Conservation (phyloP, 2,113 vertebrate species). For the Burhinus bistriatus region DNA sequence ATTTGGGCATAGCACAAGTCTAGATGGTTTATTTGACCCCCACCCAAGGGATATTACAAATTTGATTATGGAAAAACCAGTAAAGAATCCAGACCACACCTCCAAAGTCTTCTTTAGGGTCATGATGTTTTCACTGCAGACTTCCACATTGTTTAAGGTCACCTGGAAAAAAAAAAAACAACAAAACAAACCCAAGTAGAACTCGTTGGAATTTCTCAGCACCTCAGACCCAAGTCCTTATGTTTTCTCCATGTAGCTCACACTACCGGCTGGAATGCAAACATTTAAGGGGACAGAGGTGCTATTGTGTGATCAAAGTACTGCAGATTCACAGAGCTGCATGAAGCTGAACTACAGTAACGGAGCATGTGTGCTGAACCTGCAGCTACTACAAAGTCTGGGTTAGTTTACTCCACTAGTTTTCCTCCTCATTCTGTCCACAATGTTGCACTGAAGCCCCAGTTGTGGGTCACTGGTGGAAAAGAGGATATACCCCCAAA, state of each 20-base stretch:
- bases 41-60: neutral
- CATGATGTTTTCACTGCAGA: slow-evolving; percentile 95
- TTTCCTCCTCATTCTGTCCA: neutral
- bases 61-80: neutral
- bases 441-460: neutral
- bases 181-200: neutral
- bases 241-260: fast-evolving
- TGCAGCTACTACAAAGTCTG: neutral
- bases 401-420: neutral
- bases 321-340: neutral
- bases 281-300: neutral
- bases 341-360: neutral
- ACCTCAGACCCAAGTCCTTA: neutral
- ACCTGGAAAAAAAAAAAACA: slow-evolving; percentile 73
- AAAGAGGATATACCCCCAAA: neutral
- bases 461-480: neutral
- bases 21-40: neutral
- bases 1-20: neutral
- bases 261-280: neutral
- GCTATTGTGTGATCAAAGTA: neutral
- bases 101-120: slow-evolving; percentile 96
- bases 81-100: slow-evolving; percentile 69
- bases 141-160: slow-evolving; percentile 94
- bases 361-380: neutral
- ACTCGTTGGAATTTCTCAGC: neutral